These are phyloP conservation scores for Brachyopa scutellaris DNA, from an alignment of 2,888 invertebrate species.

Conservation along the genomic window DNA sequence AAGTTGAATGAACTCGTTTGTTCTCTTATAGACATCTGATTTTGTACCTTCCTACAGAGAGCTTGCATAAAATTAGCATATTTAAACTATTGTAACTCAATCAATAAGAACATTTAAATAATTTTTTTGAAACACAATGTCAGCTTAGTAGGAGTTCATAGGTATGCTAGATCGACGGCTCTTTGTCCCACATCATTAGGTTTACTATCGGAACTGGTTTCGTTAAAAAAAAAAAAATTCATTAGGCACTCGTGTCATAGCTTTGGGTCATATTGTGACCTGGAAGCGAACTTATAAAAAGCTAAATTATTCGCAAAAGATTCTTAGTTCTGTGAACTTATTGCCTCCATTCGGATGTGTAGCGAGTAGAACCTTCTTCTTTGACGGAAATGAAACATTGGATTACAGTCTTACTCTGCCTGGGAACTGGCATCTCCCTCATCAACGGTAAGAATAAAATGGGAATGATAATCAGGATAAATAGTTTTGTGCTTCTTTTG, in stretches of 20 bases:
- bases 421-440: background rate
- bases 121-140: too few relatives aligned
- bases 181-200: constrained; percentile 16
- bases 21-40: too few relatives aligned
- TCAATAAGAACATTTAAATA: too few relatives aligned
- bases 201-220: constrained; percentile 4
- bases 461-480: background rate
- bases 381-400: constrained; percentile 25
- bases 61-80: too few relatives aligned
- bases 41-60: too few relatives aligned
- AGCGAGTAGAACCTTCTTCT: background rate
- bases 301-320: background rate
- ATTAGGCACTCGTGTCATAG: background rate
- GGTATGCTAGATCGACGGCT: background rate
- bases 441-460: constrained; percentile 18
- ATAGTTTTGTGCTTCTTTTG: background rate
- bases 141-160: too few relatives aligned
- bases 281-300: constrained; percentile 56
- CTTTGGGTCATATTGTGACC: constrained; percentile 39
- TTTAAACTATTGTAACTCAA: too few relatives aligned
- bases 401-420: constrained; percentile 28
- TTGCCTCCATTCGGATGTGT: background rate
- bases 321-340: constrained; percentile 28
- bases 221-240: background rate
- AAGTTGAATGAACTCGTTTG: too few relatives aligned